These are phyloP conservation scores for Coelopa pilipes DNA, from an alignment of 2,888 invertebrate genomes.

Conservation along the genomic window DNA sequence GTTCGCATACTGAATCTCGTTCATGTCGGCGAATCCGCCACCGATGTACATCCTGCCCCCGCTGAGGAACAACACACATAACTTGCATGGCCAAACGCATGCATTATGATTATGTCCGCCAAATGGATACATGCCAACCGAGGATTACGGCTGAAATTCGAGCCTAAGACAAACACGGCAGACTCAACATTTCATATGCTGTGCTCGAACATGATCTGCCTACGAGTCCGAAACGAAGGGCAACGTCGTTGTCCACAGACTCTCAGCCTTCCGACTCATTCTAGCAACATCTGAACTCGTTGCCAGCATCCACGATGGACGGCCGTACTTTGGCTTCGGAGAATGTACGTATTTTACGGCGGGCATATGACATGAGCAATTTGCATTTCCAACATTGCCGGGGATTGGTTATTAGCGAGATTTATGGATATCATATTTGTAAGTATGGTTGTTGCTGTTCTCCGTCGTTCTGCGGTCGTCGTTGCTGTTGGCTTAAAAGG, in stretches of 20 bases:
- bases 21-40: conserved; percentile 5
- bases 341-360: conserved; percentile 47
- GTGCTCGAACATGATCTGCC: background rate
- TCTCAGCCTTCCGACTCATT: background rate
- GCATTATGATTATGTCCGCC: conserved; percentile 59
- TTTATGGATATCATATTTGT: conserved; percentile 66
- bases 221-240: background rate
- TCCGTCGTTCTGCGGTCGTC: conserved; percentile 45
- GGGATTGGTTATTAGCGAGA: conserved; percentile 67
- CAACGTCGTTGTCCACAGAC: conserved; percentile 7
- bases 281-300: conserved; percentile 7
- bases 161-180: conserved; percentile 7
- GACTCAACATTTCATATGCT: conserved; percentile 5
- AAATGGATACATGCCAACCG: conserved; percentile 22
- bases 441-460: conserved; percentile 52
- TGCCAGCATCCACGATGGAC: background rate
- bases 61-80: conserved; percentile 11
- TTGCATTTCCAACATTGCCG: conserved; percentile 64
- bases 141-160: conserved; percentile 22
- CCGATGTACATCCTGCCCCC: conserved; percentile 21
- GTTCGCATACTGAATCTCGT: too few species aligned
- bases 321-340: background rate
- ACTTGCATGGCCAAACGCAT: conserved; percentile 45
- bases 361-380: conserved; percentile 64
- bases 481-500: conserved; percentile 44